phyloP scores from a whole-genome alignment of 2,113 vertebrate species.

The Cacatua alba region DNA sequence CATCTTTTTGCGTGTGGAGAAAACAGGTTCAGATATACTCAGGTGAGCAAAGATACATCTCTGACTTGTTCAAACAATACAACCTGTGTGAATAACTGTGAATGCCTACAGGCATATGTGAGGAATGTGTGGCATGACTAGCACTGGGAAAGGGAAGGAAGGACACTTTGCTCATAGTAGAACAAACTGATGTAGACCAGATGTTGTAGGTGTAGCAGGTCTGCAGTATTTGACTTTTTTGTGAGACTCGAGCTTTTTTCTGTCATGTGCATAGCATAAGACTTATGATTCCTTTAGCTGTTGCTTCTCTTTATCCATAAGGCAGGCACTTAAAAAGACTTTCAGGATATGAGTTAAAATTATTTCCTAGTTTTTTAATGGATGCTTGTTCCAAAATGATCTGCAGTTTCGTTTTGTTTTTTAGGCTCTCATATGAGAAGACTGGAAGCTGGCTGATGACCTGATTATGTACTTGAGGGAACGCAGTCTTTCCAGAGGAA shows the following conservation, averaged over 20 bases:
- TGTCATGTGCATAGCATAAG: neutral
- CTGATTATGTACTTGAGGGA: neutral
- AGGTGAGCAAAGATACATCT: neutral
- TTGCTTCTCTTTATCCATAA: neutral
- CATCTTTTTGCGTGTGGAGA: neutral
- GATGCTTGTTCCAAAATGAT: neutral
- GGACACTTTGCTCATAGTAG: neutral
- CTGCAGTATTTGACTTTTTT: neutral
- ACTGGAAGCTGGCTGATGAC: neutral
- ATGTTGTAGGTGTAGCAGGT: neutral
- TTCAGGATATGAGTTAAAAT: neutral
- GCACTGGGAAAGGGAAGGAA: neutral
- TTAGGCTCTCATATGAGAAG: neutral
- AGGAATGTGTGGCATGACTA: neutral
- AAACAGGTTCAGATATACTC: neutral
- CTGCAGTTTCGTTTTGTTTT: neutral
- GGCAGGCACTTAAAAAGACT: constrained; percentile 4
- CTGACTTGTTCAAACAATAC: neutral
- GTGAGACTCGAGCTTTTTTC: neutral
- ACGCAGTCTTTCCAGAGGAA: neutral
- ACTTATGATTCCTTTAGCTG: neutral
- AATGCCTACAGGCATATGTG: neutral
- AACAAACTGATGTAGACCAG: neutral
- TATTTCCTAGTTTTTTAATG: neutral
- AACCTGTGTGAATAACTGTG: neutral